Evolutionary conservation across 1,140 invertebrate species (phyloP).

Genomic region (Hyles euphorbiae): DNA sequence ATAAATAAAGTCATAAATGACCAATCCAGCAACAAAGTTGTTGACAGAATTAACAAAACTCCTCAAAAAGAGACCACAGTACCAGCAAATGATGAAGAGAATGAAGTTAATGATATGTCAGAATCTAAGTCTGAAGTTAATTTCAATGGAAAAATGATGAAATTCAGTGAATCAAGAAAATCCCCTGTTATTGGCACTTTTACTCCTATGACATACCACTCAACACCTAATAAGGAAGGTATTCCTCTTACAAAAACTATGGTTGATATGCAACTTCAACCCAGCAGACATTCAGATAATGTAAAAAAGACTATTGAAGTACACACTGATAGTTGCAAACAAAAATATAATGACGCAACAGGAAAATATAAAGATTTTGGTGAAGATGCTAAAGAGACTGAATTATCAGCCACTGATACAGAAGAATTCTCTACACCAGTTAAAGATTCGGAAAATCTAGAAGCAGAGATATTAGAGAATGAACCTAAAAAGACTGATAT

Average conservation of each 20-base stretch:
- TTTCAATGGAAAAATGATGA: constrained; percentile 57
- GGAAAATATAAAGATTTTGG: constrained; percentile 15
- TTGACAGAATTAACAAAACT: constrained; percentile 34
- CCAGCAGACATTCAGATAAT: constrained; percentile 62
- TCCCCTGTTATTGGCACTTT: constrained; percentile 58
- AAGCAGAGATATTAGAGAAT: no score
- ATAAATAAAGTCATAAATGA: constrained; percentile 46
- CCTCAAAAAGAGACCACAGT: constrained; percentile 25
- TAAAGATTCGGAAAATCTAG: no score
- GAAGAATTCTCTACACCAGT: background rate
- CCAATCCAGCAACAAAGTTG: constrained; percentile 36
- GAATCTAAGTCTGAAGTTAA: constrained; percentile 50
- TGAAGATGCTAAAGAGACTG: constrained; percentile 14
- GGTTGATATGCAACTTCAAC: constrained; percentile 62
- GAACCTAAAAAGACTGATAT: no score
- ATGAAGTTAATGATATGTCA: constrained; percentile 24
- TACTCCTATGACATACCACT: constrained; percentile 63
- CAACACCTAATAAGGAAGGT: constrained; percentile 65
- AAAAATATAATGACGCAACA: constrained; percentile 34
- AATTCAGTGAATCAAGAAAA: constrained; percentile 61
- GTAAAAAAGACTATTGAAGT: constrained; percentile 68
- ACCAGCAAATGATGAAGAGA: constrained; percentile 16
- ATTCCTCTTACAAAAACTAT: constrained; percentile 65
- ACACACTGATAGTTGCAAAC: constrained; percentile 53
- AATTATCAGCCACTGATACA: constrained; percentile 11